phyloP scores from a whole-genome alignment of 2,888 invertebrate species.

The Tipula lateralis region DNA sequence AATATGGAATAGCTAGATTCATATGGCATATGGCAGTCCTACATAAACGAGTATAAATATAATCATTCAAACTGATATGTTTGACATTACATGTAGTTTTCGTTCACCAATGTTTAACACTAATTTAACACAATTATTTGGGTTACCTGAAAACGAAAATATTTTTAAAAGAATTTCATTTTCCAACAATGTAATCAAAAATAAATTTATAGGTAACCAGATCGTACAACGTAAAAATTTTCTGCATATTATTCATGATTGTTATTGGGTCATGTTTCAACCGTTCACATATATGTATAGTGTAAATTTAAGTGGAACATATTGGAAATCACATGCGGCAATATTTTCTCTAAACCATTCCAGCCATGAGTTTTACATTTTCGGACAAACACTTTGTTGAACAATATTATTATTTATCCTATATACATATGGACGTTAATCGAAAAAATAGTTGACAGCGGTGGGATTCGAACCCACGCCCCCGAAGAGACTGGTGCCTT shows the following conservation, averaged over 20 bases:
- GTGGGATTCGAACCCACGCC: conserved; percentile 29
- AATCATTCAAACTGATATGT: too few species aligned
- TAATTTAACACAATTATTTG: not conserved
- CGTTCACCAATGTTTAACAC: not conserved
- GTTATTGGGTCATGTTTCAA: not conserved
- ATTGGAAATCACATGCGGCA: not conserved
- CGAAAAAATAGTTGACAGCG: not conserved
- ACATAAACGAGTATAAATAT: too few species aligned
- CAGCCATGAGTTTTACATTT: not conserved
- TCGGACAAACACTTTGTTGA: not conserved
- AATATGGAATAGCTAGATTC: too few species aligned
- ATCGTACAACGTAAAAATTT: not conserved
- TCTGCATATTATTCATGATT: not conserved
- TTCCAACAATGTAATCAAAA: not conserved
- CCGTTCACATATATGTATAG: too few species aligned
- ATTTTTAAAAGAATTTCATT: not conserved
- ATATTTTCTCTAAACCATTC: not conserved
- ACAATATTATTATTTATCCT: not conserved
- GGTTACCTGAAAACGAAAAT: conserved; percentile 12
- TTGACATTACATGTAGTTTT: too few species aligned
- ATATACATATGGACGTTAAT: not conserved
- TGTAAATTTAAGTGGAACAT: not conserved
- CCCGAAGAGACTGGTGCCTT: conserved; percentile 28
- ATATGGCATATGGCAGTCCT: too few species aligned
- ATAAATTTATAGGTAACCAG: not conserved